Conservation (phyloP, 2,113 vertebrate genomes). For the Percina caprodes region DNA sequence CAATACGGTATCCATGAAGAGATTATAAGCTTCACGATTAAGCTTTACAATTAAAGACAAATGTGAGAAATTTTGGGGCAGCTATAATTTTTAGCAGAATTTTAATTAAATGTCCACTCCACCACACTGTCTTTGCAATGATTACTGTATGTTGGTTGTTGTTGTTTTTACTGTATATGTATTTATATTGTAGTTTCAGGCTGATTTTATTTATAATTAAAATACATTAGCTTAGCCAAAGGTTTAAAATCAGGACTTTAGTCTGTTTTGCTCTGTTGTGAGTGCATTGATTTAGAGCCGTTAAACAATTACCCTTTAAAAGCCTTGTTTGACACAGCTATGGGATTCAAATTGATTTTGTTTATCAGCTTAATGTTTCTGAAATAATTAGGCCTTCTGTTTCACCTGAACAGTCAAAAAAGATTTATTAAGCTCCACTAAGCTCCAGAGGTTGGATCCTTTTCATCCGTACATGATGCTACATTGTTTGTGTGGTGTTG, state of each 20-base stretch:
- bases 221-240: not conserved
- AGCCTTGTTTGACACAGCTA: constrained; percentile 5
- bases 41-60: not conserved
- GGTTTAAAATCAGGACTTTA: not conserved
- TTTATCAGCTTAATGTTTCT: constrained; percentile 11
- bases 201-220: not conserved
- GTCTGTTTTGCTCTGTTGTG: constrained; percentile 17
- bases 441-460: constrained; percentile 30
- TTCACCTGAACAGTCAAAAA: constrained; percentile 25
- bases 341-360: constrained; percentile 10
- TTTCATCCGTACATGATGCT: constrained; percentile 37
- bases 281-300: not conserved
- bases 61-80: not conserved
- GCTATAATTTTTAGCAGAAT: not conserved
- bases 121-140: not conserved
- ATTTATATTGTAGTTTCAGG: not conserved
- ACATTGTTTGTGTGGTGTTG: constrained; percentile 48
- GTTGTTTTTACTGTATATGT: not conserved
- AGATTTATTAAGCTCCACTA: constrained; percentile 18
- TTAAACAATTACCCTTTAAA: constrained; percentile 4
- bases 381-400: constrained; percentile 23
- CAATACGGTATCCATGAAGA: not conserved
- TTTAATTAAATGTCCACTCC: not conserved
- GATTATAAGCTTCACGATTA: not conserved
- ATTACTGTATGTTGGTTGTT: not conserved